These are phyloP conservation scores for Stomatorhinus ivindoensis DNA, from an alignment of 2,113 vertebrate species.

Conservation along the genomic window DNA sequence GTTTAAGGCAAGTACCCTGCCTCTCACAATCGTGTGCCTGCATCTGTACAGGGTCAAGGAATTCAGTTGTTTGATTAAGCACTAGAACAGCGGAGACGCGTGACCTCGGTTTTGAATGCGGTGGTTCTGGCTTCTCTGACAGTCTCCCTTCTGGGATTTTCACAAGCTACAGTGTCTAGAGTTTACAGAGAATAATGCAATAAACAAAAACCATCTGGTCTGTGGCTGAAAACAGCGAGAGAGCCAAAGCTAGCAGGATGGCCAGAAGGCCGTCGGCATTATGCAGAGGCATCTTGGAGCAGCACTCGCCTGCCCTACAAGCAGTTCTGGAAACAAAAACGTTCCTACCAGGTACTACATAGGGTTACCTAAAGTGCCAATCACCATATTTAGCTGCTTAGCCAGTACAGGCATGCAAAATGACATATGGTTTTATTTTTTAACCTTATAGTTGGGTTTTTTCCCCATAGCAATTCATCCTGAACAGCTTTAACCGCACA, in stretches of 20 bases:
- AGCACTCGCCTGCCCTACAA: background rate
- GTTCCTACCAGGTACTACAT: background rate
- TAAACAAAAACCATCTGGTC: background rate
- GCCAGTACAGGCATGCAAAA: background rate
- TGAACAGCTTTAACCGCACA: background rate
- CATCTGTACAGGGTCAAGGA: background rate
- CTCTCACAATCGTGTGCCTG: background rate
- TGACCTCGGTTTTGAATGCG: background rate
- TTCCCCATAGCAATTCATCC: background rate
- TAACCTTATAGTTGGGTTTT: background rate
- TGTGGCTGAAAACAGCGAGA: background rate
- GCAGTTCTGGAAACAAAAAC: background rate
- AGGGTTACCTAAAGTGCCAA: background rate
- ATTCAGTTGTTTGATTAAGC: background rate
- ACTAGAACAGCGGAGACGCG: background rate
- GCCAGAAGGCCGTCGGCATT: background rate
- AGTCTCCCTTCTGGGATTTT: background rate
- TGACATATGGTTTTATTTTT: background rate
- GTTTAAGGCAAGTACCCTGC: background rate
- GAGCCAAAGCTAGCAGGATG: background rate
- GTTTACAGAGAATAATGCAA: background rate
- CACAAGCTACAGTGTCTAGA: background rate
- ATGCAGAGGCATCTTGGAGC: background rate
- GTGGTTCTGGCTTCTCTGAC: background rate
- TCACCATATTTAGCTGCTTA: background rate